phyloP scores from a whole-genome alignment of 1,140 invertebrate species.

The Helicoverpa zea region DNA sequence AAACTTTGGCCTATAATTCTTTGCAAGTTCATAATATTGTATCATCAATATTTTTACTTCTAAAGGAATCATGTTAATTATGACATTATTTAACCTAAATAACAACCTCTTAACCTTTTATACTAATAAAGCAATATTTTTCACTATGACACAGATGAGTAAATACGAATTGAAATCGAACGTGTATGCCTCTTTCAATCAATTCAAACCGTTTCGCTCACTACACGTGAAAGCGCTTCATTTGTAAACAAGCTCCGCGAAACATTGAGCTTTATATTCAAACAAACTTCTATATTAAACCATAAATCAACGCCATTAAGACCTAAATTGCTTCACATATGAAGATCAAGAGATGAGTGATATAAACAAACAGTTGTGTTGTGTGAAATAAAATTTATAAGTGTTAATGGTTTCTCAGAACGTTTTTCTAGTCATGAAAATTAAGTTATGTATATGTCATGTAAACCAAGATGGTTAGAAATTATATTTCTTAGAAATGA shows the following conservation, averaged over 20 bases:
- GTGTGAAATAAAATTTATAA: neutral
- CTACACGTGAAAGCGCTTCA: constrained; percentile 30
- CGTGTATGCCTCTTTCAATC: constrained; percentile 30
- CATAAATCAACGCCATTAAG: constrained; percentile 2
- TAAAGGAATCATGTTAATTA: no score
- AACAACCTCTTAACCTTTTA: neutral
- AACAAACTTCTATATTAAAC: constrained; percentile 4
- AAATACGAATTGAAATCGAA: constrained; percentile 19
- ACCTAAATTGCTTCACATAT: neutral
- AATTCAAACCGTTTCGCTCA: constrained; percentile 27
- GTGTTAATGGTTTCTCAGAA: neutral
- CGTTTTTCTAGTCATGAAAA: no score
- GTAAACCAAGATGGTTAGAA: no score
- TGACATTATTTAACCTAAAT: no score
- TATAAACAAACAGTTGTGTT: neutral
- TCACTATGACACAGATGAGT: neutral
- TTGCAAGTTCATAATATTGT: no score
- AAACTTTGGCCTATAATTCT: no score
- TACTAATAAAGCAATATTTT: neutral
- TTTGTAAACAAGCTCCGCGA: constrained; percentile 18
- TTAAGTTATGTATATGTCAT: no score
- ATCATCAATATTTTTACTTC: no score
- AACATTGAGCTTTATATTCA: neutral
- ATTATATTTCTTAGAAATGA: no score
- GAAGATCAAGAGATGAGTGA: neutral